Percentiles rank a stretch among this genome's conserved stretches.
Evolutionary conservation across 2,888 invertebrate species (phyloP).

Genomic region (Tetrapedia diversipes): DNA sequence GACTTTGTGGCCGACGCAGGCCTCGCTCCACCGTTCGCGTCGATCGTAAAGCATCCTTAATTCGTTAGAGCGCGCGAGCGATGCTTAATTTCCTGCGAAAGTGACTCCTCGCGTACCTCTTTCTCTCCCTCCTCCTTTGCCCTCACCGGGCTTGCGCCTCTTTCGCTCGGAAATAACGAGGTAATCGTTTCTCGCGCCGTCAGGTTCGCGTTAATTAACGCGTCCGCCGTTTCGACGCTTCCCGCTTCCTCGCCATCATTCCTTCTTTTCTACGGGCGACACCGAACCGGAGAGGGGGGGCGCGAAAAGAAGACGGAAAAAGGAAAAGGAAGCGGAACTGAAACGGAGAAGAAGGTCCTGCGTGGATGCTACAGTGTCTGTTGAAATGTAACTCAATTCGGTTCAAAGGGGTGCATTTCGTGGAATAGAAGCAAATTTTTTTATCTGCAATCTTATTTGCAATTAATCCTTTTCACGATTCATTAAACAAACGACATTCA

Average conservation of each 20-base stretch:
- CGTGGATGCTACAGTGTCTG: no score
- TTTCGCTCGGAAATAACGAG: constrained; percentile 54
- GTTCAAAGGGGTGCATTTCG: no score
- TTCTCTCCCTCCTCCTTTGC: constrained; percentile 6
- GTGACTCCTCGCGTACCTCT: constrained; percentile 51
- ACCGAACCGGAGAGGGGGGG: not conserved
- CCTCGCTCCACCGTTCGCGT: constrained; percentile 71
- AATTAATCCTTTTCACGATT: no score
- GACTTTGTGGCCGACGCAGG: constrained; percentile 17
- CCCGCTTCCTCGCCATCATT: not conserved
- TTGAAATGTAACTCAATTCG: no score
- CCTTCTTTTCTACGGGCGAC: not conserved
- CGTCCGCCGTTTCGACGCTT: constrained; percentile 55
- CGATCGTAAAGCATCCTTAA: constrained; percentile 75
- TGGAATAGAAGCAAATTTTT: no score
- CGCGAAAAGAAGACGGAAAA: no score
- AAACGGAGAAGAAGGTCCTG: no score
- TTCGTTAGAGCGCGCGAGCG: constrained; percentile 67
- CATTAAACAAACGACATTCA: no score
- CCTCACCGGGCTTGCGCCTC: constrained; percentile 36
- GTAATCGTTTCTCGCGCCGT: constrained; percentile 57
- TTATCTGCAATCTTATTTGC: no score
- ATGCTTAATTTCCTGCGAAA: constrained; percentile 57
- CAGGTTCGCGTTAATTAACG: constrained; percentile 57
- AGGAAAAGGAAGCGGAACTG: no score